These are phyloP conservation scores for Psophia crepitans DNA, from an alignment of 2,113 vertebrate species.

Conservation along the genomic window DNA sequence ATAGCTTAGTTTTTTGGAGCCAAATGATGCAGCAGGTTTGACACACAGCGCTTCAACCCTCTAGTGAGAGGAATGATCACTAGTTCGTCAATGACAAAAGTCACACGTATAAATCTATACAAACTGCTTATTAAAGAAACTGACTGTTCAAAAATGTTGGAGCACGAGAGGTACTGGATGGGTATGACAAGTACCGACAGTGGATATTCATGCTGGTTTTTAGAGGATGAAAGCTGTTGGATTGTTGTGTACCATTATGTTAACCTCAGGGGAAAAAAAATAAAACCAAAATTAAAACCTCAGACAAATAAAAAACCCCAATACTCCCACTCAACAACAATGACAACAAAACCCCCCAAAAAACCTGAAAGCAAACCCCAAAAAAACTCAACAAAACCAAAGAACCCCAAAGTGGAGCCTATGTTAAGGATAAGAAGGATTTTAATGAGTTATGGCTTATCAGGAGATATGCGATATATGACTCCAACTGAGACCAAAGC, in stretches of 20 bases:
- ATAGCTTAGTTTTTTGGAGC: not conserved
- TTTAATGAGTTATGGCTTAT: not conserved
- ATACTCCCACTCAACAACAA: too few species aligned
- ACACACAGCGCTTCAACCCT: not conserved
- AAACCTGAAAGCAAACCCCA: too few species aligned
- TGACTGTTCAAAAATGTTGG: not conserved
- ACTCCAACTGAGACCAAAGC: not conserved
- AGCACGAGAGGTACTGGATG: not conserved
- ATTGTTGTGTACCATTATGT: not conserved
- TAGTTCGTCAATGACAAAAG: not conserved
- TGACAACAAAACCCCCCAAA: not conserved
- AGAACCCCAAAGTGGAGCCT: not conserved
- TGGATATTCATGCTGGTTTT: not conserved
- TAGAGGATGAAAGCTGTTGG: not conserved
- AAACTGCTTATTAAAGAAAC: not conserved
- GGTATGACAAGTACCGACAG: not conserved
- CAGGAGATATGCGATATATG: not conserved
- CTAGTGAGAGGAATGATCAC: not conserved
- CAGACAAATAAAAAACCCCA: accelerated
- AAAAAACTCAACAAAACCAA: not conserved
- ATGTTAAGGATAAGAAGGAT: not conserved
- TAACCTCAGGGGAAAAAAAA: not conserved
- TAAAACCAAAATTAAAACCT: not conserved
- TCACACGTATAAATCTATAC: not conserved
- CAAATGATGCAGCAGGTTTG: accelerated